Evolutionary conservation across 2,888 invertebrate genomes (phyloP).

Genomic region (Tetragonisca angustula): DNA sequence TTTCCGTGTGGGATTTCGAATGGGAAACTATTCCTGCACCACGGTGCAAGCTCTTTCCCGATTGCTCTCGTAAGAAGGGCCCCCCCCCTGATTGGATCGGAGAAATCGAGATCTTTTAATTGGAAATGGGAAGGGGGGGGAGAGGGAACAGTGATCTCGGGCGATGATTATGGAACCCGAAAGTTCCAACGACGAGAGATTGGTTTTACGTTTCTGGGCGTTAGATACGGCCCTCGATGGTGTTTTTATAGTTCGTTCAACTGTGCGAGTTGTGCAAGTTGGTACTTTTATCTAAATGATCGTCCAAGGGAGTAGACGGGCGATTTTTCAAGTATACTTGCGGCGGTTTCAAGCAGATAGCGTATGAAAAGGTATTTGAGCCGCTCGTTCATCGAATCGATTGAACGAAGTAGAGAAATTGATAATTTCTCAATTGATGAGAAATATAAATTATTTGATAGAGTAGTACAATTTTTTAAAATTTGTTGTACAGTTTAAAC

Average conservation of each 20-base stretch:
- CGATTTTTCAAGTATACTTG: too few species aligned
- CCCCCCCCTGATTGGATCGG: conserved; percentile 16
- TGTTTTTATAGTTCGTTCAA: background rate
- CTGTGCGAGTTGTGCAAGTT: background rate
- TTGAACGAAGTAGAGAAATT: too few species aligned
- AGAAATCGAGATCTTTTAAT: conserved; percentile 34
- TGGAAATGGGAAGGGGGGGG: background rate
- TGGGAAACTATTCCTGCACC: background rate
- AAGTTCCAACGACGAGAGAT: background rate
- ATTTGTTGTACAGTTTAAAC: too few species aligned
- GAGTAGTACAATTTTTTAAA: too few species aligned
- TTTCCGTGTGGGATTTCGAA: conserved; percentile 27
- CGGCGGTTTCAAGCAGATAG: too few species aligned
- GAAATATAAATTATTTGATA: too few species aligned
- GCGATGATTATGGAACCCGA: background rate
- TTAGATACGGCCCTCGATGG: background rate
- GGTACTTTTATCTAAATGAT: background rate
- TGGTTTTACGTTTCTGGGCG: background rate
- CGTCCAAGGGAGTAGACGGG: too few species aligned
- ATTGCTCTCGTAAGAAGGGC: conserved; percentile 10
- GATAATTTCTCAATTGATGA: too few species aligned
- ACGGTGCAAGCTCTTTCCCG: conserved; percentile 6
- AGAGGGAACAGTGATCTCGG: background rate
- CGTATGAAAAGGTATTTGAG: too few species aligned
- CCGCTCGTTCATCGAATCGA: too few species aligned